These are phyloP conservation scores for Amphilophus citrinellus DNA, from an alignment of 2,113 vertebrate species.

Conservation along the genomic window DNA sequence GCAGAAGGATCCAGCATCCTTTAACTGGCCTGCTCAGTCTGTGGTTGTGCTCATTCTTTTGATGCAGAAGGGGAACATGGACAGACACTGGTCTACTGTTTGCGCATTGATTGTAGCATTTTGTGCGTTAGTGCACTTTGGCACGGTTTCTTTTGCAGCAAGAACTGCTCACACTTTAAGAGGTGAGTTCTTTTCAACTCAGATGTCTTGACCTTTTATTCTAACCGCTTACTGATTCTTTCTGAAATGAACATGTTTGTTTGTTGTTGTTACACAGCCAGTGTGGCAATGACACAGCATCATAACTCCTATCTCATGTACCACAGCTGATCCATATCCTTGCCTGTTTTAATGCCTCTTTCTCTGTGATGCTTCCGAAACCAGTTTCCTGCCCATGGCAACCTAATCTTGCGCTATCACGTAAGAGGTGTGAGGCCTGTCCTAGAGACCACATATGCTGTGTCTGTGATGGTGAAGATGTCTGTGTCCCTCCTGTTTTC, in stretches of 20 bases:
- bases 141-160: neutral
- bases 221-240: neutral
- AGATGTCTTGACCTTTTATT: too few species aligned
- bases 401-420: conserved; percentile 61
- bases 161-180: neutral
- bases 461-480: conserved; percentile 69
- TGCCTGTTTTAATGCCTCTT: neutral
- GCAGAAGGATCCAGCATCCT: conserved; percentile 63
- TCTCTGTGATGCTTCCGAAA: conserved; percentile 33
- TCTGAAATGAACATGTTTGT: neutral
- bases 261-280: neutral
- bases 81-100: conserved; percentile 36
- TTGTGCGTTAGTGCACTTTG: conserved; percentile 21
- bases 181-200: conserved; percentile 40
- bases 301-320: neutral
- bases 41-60: conserved; percentile 37
- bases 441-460: conserved; percentile 73
- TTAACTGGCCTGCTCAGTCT: neutral
- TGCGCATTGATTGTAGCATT: conserved; percentile 52
- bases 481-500: conserved; percentile 76
- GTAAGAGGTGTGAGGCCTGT: conserved; percentile 70
- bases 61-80: conserved; percentile 48
- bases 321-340: conserved; percentile 1
- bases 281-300: neutral
- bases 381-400: conserved; percentile 66